Conservation (phyloP, 2,797 vertebrate genomes). For the Acipenser oxyrinchus region DNA sequence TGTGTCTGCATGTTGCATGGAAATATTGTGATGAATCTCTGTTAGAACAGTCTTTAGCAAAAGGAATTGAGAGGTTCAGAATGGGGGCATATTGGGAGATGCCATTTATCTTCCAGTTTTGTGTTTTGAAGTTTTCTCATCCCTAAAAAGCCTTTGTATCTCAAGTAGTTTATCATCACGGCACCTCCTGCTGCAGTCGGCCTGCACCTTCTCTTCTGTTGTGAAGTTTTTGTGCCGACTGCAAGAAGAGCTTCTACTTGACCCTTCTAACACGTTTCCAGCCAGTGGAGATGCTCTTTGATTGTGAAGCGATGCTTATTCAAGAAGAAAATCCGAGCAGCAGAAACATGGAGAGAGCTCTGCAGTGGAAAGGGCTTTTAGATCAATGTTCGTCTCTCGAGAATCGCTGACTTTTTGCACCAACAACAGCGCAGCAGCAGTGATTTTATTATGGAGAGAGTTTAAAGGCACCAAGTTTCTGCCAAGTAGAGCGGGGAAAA, state of each 20-base stretch:
- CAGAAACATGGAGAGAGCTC: constrained; percentile 44
- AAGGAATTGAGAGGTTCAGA: too few relatives aligned
- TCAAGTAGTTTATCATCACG: too few relatives aligned
- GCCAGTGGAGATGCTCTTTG: constrained; percentile 58
- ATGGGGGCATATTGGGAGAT: too few relatives aligned
- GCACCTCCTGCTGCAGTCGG: too few relatives aligned
- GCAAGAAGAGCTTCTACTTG: constrained; percentile 55
- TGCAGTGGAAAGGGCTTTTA: constrained; percentile 67
- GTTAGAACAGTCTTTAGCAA: too few relatives aligned
- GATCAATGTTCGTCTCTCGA: constrained; percentile 68
- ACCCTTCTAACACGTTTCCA: constrained; percentile 64
- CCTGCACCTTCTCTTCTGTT: constrained; percentile 8
- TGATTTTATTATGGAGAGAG: constrained; percentile 54
- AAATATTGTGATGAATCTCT: too few relatives aligned
- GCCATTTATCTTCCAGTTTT: too few relatives aligned
- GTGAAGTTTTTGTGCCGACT: constrained; percentile 54
- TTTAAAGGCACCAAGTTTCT: constrained; percentile 31
- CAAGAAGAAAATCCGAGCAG: constrained; percentile 63
- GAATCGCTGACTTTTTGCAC: constrained; percentile 66
- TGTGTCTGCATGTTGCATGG: too few relatives aligned
- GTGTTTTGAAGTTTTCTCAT: too few relatives aligned
- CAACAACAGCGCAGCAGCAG: constrained; percentile 46
- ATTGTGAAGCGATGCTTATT: constrained; percentile 65
- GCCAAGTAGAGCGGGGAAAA: constrained; percentile 25
- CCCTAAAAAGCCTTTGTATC: too few relatives aligned